phyloP scores from a whole-genome alignment of 2,113 vertebrate genomes.

The Seriola rivoliana region DNA sequence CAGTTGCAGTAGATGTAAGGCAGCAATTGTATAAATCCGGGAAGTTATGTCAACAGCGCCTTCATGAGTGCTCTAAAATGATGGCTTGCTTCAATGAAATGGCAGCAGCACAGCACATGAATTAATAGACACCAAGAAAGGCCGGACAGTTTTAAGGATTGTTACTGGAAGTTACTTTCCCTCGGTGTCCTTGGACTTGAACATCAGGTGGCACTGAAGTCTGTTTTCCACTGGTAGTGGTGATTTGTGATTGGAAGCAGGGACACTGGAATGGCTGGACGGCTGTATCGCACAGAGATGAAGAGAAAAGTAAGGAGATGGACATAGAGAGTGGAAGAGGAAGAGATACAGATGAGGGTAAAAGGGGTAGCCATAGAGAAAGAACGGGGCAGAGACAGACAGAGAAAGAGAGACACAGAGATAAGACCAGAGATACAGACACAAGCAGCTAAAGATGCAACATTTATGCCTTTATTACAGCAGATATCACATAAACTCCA shows the following conservation, averaged over 20 bases:
- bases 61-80: background rate
- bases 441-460: conserved; percentile 29
- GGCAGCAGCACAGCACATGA: background rate
- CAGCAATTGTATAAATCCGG: background rate
- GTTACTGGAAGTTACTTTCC: conserved; percentile 10
- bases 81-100: background rate
- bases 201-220: conserved; percentile 54
- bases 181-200: conserved; percentile 39
- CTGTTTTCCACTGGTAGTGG: conserved; percentile 50
- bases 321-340: background rate
- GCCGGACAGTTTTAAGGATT: conserved; percentile 1
- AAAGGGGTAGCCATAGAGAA: background rate
- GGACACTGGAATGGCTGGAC: background rate
- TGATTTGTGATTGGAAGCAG: conserved; percentile 24
- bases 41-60: background rate
- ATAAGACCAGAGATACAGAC: conserved; percentile 2
- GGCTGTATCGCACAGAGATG: conserved; percentile 1
- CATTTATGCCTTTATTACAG: conserved; percentile 25
- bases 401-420: background rate
- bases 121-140: background rate
- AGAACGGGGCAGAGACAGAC: background rate
- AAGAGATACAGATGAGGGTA: background rate
- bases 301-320: background rate
- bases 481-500: conserved; percentile 44
- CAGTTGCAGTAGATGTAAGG: conserved; percentile 9